Conservation (phyloP, 2,113 vertebrate genomes). For the Hemibagrus wyckioides region DNA sequence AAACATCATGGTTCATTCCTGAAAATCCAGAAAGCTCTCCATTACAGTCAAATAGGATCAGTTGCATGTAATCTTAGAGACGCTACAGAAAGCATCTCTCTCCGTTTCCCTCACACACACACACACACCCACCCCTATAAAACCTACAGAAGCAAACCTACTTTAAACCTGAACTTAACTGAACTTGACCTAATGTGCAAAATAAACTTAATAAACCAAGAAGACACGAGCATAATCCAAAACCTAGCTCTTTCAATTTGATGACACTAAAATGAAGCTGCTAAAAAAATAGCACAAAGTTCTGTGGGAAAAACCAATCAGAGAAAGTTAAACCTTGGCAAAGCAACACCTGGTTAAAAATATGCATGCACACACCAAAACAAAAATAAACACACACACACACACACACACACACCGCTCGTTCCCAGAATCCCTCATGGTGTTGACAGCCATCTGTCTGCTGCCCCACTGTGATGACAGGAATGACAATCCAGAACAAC, state of each 20-base stretch:
- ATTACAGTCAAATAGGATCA: neutral
- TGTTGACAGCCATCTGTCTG: conserved; percentile 24
- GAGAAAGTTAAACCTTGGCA: neutral
- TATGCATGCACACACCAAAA: too few species aligned
- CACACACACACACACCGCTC: too few species aligned
- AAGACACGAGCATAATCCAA: neutral
- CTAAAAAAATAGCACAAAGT: neutral
- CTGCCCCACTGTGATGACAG: conserved; percentile 36
- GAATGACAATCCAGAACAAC: conserved; percentile 3
- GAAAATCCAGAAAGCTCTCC: conserved; percentile 4
- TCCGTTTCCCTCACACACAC: neutral
- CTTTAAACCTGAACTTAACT: neutral
- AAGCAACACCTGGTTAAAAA: too few species aligned
- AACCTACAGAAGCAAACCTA: neutral
- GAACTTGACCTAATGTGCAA: neutral
- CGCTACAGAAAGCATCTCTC: neutral
- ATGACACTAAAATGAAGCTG: neutral
- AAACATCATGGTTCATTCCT: conserved; percentile 1
- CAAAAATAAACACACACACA: too few species aligned
- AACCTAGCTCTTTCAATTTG: neutral
- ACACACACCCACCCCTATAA: neutral
- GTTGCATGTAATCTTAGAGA: conserved; percentile 7
- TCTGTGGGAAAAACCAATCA: neutral
- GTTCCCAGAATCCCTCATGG: conserved; percentile 26
- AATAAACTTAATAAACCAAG: neutral